These are phyloP conservation scores for Neodon shergylaensis DNA, from an alignment of 2,113 vertebrate genomes.

Conservation along the genomic window DNA sequence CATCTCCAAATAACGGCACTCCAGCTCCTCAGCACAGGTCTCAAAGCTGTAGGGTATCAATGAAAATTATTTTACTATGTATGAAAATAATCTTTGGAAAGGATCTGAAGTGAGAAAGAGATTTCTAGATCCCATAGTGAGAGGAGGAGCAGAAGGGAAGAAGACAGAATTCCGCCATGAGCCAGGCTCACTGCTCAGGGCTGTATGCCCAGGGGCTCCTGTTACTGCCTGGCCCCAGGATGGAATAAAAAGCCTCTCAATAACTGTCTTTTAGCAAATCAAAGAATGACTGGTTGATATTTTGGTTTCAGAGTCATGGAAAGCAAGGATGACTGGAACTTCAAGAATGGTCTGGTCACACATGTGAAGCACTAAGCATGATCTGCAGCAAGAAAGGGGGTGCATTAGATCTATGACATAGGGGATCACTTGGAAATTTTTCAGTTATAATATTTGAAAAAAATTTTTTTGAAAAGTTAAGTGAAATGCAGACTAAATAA, in stretches of 20 bases:
- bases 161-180: not conserved
- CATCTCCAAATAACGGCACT: not conserved
- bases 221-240: not conserved
- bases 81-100: not conserved
- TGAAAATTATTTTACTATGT: not conserved
- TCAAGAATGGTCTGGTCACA: not conserved
- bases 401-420: not conserved
- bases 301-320: not conserved
- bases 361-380: no score
- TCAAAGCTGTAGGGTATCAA: not conserved
- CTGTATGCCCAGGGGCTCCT: not conserved
- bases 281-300: not conserved
- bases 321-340: not conserved
- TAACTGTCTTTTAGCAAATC: not conserved
- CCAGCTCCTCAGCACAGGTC: not conserved
- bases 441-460: not conserved
- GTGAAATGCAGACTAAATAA: not conserved
- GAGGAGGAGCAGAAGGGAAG: not conserved
- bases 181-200: not conserved
- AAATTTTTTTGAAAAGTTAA: conserved; percentile 15
- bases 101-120: not conserved
- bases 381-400: not conserved
- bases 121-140: not conserved
- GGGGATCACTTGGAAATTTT: not conserved
- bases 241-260: not conserved